These are phyloP conservation scores for Origma solitaria DNA, from an alignment of 2,113 vertebrate species.

Conservation along the genomic window DNA sequence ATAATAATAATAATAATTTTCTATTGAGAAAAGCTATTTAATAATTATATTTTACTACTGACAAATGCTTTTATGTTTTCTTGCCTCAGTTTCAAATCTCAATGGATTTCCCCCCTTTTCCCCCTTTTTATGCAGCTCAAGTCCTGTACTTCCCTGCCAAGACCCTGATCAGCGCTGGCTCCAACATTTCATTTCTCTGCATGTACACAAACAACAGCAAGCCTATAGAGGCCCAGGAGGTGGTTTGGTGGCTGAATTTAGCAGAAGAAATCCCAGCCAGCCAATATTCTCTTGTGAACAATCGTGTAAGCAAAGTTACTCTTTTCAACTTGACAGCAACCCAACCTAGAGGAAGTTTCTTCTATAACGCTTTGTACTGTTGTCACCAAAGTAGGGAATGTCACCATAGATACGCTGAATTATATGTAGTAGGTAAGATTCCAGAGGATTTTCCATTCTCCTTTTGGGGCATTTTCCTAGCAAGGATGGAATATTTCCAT, in stretches of 20 bases:
- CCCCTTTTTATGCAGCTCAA: slow-evolving; percentile 32
- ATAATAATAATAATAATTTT: not conserved
- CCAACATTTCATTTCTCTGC: slow-evolving; percentile 81
- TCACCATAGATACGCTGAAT: slow-evolving; percentile 79
- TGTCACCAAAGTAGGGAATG: slow-evolving; percentile 71
- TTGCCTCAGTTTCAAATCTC: not conserved
- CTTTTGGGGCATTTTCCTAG: not conserved
- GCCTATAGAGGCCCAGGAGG: slow-evolving; percentile 64
- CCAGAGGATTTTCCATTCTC: not conserved
- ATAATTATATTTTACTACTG: not conserved
- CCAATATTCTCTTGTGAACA: slow-evolving; percentile 75
- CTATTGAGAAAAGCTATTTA: not conserved
- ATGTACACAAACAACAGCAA: slow-evolving; percentile 76
- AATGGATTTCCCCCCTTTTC: not conserved
- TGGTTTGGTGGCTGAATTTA: slow-evolving; percentile 85
- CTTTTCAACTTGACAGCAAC: slow-evolving; percentile 72
- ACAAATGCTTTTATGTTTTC: not conserved
- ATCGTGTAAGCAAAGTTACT: slow-evolving; percentile 75
- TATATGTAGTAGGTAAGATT: slow-evolving; percentile 80
- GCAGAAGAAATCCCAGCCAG: slow-evolving; percentile 69
- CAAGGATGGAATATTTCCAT: not conserved
- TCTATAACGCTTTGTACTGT: slow-evolving; percentile 81
- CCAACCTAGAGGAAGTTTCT: slow-evolving; percentile 69
- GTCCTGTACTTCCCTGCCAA: slow-evolving; percentile 87
- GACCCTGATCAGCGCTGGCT: slow-evolving; percentile 74